phyloP scores from a whole-genome alignment of 2,888 invertebrate species.

The Megaustenia siamemsis region DNA sequence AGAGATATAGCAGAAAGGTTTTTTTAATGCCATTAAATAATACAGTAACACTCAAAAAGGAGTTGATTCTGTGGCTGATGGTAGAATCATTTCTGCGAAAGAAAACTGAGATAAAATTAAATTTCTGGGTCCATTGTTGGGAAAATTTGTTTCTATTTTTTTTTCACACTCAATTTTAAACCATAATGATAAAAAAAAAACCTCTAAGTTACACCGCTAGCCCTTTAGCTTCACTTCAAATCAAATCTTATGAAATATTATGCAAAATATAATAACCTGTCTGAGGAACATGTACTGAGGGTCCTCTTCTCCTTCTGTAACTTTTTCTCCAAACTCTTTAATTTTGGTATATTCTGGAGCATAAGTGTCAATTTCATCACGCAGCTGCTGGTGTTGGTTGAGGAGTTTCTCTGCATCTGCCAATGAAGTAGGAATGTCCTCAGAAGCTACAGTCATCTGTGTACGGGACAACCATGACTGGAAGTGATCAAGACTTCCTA shows the following conservation, averaged over 20 bases:
- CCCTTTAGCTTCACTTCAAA: no score
- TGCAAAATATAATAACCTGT: slow-evolving; percentile 82
- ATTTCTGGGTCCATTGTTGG: no score
- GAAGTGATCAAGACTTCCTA: slow-evolving; percentile 98
- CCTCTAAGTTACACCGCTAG: no score
- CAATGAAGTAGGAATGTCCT: slow-evolving; percentile 79
- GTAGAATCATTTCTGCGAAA: no score
- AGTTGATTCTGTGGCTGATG: no score
- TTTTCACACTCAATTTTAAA: no score
- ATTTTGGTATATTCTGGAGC: slow-evolving; percentile 98
- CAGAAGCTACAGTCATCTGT: slow-evolving; percentile 89
- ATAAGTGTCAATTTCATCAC: slow-evolving; percentile 99
- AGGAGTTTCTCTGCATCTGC: slow-evolving; percentile 96
- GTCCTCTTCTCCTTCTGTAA: slow-evolving; percentile 88
- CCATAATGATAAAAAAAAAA: no score
- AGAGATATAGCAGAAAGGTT: no score
- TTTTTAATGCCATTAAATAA: no score
- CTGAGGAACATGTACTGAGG: slow-evolving; percentile 99
- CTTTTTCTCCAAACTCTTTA: slow-evolving; percentile 96
- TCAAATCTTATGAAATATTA: not conserved
- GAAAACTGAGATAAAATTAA: no score
- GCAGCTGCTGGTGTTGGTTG: slow-evolving; percentile 98
- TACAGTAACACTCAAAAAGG: no score
- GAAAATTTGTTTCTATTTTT: no score
- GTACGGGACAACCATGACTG: slow-evolving; percentile 99